phyloP scores from a whole-genome alignment of 2,797 vertebrate species.

The Cryptoprocta ferox region DNA sequence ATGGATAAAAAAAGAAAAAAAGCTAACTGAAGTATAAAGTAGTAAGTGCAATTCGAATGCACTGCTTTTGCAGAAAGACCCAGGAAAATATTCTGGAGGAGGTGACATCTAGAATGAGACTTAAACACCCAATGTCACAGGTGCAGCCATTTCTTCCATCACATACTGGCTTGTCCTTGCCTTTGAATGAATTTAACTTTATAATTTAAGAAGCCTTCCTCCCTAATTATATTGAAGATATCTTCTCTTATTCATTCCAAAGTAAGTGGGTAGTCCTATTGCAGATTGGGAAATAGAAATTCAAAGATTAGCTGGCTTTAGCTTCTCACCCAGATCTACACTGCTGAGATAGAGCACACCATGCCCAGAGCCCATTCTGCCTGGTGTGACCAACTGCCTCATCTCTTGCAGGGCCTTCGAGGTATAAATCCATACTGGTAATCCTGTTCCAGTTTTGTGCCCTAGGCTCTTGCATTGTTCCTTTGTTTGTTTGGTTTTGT shows the following conservation, averaged over 20 bases:
- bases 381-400: neutral
- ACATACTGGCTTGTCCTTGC: neutral
- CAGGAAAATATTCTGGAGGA: neutral
- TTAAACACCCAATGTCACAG: neutral
- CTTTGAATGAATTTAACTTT: neutral
- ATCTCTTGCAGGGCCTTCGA: neutral
- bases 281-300: neutral
- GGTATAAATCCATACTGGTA: neutral
- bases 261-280: neutral
- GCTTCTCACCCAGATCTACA: neutral
- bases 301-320: neutral
- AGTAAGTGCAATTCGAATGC: neutral
- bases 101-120: neutral
- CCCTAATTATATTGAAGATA: neutral
- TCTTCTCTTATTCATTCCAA: neutral
- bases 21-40: neutral
- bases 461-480: neutral
- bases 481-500: neutral
- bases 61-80: neutral
- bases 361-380: neutral
- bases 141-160: neutral
- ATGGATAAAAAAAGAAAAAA: neutral
- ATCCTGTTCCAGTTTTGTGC: neutral
- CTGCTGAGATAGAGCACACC: neutral
- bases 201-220: neutral